These are phyloP conservation scores for Branchellion lobata DNA, from an alignment of 2,888 invertebrate genomes.

Conservation along the genomic window DNA sequence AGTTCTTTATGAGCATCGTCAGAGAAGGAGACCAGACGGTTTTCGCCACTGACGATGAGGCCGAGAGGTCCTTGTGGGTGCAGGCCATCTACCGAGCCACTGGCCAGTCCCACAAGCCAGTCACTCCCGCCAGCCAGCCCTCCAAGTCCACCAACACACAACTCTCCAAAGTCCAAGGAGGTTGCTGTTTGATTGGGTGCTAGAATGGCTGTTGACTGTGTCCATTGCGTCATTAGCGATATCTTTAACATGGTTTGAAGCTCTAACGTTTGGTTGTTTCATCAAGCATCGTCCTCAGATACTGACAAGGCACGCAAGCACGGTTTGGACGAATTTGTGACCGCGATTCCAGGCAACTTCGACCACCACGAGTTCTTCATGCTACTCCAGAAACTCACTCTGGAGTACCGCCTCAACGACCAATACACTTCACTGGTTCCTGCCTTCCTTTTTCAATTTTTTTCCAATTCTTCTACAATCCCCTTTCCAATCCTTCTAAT, in stretches of 20 bases:
- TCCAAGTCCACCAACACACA: slow-evolving; percentile 70
- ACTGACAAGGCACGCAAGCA: slow-evolving; percentile 91
- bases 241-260: too few species aligned
- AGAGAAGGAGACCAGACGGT: slow-evolving; percentile 84
- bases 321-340: slow-evolving; percentile 98
- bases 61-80: slow-evolving; percentile 96
- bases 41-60: slow-evolving; percentile 71
- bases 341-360: slow-evolving; percentile 96
- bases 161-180: slow-evolving; percentile 85
- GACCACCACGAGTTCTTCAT: slow-evolving; percentile 91
- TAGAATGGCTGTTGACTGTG: not conserved
- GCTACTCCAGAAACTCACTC: slow-evolving; percentile 83
- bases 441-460: too few species aligned
- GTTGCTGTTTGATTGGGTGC: too few species aligned
- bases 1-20: slow-evolving; percentile 96
- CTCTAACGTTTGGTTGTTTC: too few species aligned
- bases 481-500: not conserved
- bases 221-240: not conserved
- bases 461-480: not conserved
- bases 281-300: slow-evolving; percentile 68
- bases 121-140: slow-evolving; percentile 68
- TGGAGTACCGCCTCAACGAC: slow-evolving; percentile 93
- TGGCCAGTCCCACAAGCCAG: slow-evolving; percentile 95
- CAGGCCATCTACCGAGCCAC: slow-evolving; percentile 99
- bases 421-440: slow-evolving; percentile 89